phyloP scores from a whole-genome alignment of 1,140 invertebrate genomes.

The Saccostrea cuccullata region DNA sequence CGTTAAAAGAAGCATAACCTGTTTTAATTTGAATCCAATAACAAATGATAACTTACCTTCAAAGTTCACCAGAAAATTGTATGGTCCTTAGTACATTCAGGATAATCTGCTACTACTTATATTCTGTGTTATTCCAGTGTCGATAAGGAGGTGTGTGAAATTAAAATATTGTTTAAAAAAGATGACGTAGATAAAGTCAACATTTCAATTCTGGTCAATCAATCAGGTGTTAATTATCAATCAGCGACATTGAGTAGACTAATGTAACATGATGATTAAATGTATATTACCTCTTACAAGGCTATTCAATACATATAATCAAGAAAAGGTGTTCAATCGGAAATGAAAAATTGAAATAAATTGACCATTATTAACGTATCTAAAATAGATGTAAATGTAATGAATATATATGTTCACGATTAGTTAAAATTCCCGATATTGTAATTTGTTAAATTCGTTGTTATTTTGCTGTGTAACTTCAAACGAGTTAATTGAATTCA shows the following conservation, averaged over 20 bases:
- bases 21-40: too few species aligned
- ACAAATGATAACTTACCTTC: too few species aligned
- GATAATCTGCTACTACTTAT: too few species aligned
- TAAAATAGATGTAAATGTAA: background rate
- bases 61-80: too few species aligned
- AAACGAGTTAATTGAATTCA: too few species aligned
- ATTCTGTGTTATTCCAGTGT: background rate
- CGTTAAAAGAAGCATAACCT: too few species aligned
- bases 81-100: too few species aligned
- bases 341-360: conserved; percentile 36
- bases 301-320: background rate
- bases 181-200: background rate
- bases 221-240: background rate
- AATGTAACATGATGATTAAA: background rate
- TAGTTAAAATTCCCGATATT: too few species aligned
- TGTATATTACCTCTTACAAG: background rate
- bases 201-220: background rate
- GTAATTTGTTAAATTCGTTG: too few species aligned
- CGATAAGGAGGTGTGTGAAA: background rate
- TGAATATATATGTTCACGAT: background rate
- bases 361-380: background rate
- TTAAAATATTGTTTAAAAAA: background rate
- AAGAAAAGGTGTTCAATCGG: background rate
- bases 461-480: too few species aligned
- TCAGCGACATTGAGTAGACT: background rate